These are phyloP conservation scores for Bellardia pandia DNA, from an alignment of 2,888 invertebrate species.

Conservation along the genomic window DNA sequence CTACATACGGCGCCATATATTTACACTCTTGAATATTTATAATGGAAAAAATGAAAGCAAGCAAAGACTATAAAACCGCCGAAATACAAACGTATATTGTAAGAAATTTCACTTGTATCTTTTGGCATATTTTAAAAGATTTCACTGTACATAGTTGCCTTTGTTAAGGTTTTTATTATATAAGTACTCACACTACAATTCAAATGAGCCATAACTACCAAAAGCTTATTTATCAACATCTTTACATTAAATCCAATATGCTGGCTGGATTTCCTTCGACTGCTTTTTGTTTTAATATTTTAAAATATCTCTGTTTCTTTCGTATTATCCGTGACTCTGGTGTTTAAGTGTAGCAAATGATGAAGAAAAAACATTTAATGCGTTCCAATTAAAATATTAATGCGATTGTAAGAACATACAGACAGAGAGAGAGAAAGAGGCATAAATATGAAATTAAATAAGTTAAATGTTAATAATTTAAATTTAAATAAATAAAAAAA, in stretches of 20 bases:
- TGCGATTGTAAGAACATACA: conserved; percentile 4
- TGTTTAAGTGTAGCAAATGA: background rate
- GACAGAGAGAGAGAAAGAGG: background rate
- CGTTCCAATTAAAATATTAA: conserved; percentile 57
- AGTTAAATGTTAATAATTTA: conserved; percentile 15
- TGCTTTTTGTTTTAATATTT: background rate
- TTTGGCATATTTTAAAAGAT: background rate
- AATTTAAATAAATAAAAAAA: too few relatives aligned
- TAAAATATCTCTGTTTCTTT: background rate
- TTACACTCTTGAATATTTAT: conserved; percentile 19
- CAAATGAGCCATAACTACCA: conserved; percentile 43
- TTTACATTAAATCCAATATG: conserved; percentile 21
- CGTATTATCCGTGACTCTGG: background rate
- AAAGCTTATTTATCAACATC: conserved; percentile 40
- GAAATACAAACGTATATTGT: background rate
- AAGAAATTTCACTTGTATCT: background rate
- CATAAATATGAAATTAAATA: background rate
- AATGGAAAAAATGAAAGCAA: background rate
- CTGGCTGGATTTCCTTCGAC: conserved; percentile 2
- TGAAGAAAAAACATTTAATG: conserved; percentile 39
- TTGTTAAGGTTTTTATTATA: background rate
- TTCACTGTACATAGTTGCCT: background rate
- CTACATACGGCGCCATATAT: background rate
- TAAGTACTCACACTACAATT: background rate
- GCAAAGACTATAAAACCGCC: background rate